Base-by-base conservation (phyloP, 2,888 invertebrate species). In the Brachycybe producta region DNA sequence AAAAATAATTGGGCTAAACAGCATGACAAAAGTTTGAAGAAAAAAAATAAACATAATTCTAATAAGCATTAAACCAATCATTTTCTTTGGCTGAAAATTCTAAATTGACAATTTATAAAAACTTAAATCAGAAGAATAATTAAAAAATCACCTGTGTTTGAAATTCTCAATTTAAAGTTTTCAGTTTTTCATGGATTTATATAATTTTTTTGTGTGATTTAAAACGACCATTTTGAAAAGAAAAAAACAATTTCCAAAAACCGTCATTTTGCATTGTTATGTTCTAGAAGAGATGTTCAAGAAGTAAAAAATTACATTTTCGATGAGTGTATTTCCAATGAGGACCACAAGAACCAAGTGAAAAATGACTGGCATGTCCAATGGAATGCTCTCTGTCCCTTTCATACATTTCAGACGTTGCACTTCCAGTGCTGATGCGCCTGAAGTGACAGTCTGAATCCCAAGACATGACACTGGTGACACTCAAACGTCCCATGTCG, bases 371-470 rank as follows among this genome's bases (percentile, higher is more conserved):
- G 57, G 69, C 70, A 58, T 70, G 72, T 51, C 77, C 79, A 17
- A 50, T 24, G 13, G 50, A 50, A 15, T 50, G 50, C 36, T 50
- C 50, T 67, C 79, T 73, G 55, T 79, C 79, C 52, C 77, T 69
- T 54, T 82, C 82, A 60, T 81, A 80, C 64, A 78, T 74, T 67
- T 83, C 83, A 11, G 82, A 82, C 52, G 80, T 80, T 57, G 82
- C 82, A 49, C 83, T 82, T 73, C 73, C 57, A 41, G 52, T 40
- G 51, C 50, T 50, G 8, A 50, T 42, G 5, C 50, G 26, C 8
- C 50, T 32, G 17, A 26, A 35, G 32, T 50, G 35, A 27, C 43
- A 50, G 28, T 50, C 50, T 1, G 44, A 45, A 21, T 50, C 50
- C 43, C 44, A 50, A 13, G 50, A 48, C 60, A 80, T 54, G 80